Evolutionary conservation across 2,113 vertebrate species (phyloP), one percentile per base, ranked within the genome.

Genomic region (Amia ocellicauda): DNA sequence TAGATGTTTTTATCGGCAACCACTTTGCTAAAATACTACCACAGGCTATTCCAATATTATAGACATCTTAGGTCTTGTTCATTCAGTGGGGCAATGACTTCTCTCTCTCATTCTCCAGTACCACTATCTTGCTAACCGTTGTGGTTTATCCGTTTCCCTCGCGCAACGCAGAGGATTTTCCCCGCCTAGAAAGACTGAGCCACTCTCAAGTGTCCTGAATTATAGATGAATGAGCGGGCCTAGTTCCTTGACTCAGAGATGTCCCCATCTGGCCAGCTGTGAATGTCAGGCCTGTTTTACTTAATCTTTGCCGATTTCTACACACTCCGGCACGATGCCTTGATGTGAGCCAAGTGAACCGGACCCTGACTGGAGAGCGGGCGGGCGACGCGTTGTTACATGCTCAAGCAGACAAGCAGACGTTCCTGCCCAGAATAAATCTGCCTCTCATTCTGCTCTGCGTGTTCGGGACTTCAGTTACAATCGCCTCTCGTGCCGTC

Each of bases 321-420:
- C n/a, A n/a, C 45, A 19, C 14, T 47, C 16, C 45, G 3, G 45
- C n/a, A 4, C 14, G n/a, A 17, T 19, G n/a, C 13, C 7, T 19
- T 47, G 14, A 47, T 47, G 7, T 19, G n/a, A 47, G n/a, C n/a
- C 45, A 17, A 47, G 16, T 3, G 5, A 47, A 47, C 45, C n/a
- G 45, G n/a, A 47, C 11, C 45, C 16, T 47, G 4, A 47, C 16
- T 19, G n/a, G 45, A 47, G 45, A 5, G 9, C n/a, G n/a, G 7
- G 45, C 0, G n/a, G 7, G 45, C 0, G n/a, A 47, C n/a, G 4
- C 45, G 5, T 16, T 47, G 45, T 17, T 47, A 19, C 45, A 47
- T 47, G 45, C 45, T 47, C 45, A 47, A 17, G 45, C 45, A 47
- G 45, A 47, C 45, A 47, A 47, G 45, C 45, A 47, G 45, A 47